Conservation (phyloP, 2,888 invertebrate genomes). For the Hypercompe scribonia region DNA sequence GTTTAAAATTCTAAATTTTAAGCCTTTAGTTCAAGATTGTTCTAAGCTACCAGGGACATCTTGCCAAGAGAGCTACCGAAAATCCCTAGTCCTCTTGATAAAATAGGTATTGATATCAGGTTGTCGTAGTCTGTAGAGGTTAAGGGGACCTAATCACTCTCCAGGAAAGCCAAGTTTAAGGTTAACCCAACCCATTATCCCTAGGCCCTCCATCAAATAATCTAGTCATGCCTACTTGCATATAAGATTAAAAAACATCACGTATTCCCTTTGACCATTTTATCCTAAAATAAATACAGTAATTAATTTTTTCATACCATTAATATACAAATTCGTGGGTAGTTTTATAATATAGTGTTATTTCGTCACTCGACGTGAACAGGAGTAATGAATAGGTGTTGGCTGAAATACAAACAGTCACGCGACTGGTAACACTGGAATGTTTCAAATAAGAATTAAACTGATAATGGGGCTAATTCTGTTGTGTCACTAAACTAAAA, state of each 20-base stretch:
- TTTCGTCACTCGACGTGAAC: constrained; percentile 24
- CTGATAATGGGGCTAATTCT: neutral
- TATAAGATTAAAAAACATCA: neutral
- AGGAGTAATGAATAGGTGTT: constrained; percentile 29
- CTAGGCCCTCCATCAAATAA: neutral
- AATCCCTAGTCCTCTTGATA: too few relatives aligned
- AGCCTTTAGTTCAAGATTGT: neutral
- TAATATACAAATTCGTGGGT: constrained; percentile 25
- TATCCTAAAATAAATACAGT: neutral
- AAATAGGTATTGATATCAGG: too few relatives aligned
- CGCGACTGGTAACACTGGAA: constrained; percentile 11
- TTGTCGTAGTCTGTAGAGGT: too few relatives aligned
- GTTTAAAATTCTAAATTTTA: neutral
- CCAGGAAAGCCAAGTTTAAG: too few relatives aligned
- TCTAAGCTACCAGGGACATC: neutral
- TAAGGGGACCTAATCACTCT: too few relatives aligned
- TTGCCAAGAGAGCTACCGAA: neutral
- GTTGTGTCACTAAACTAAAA: too few relatives aligned
- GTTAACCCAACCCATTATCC: neutral
- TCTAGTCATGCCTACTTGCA: neutral
- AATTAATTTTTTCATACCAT: constrained; percentile 15
- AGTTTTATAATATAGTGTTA: constrained; percentile 30
- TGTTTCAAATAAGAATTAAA: constrained; percentile 13
- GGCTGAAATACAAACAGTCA: constrained; percentile 22
- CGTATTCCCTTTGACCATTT: neutral